Evolutionary conservation across 2,888 invertebrate species (phyloP).

Genomic region (Elgonia sp.): DNA sequence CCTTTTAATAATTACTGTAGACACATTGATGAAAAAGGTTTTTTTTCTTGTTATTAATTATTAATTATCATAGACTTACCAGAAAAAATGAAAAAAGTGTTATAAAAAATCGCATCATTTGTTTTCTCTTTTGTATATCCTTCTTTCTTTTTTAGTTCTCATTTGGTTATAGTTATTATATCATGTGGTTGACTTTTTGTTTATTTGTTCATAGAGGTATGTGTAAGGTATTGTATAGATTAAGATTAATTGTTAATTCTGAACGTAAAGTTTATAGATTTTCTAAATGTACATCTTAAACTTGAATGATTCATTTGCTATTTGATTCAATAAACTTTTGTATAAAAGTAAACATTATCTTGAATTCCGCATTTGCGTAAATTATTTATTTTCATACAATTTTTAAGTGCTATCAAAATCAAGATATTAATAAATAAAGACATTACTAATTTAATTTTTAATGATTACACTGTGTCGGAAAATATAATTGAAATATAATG

Average conservation of each 20-base stretch:
- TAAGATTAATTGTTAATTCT: slow-evolving; percentile 74
- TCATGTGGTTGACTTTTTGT: slow-evolving; percentile 59
- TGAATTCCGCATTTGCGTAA: slow-evolving; percentile 34
- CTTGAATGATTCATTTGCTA: slow-evolving; percentile 70
- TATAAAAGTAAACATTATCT: slow-evolving; percentile 62
- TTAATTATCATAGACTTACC: slow-evolving; percentile 86
- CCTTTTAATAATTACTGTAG: slow-evolving; percentile 87
- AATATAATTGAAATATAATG: no score
- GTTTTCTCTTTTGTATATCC: slow-evolving; percentile 79
- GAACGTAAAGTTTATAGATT: slow-evolving; percentile 73
- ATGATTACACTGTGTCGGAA: no score
- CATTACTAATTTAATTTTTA: no score
- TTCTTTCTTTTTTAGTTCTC: slow-evolving; percentile 63
- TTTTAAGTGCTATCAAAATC: no score
- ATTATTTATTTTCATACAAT: not conserved
- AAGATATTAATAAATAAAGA: no score
- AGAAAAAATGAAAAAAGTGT: slow-evolving; percentile 87
- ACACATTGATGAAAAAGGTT: slow-evolving; percentile 85
- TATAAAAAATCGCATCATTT: slow-evolving; percentile 85
- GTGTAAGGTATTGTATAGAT: slow-evolving; percentile 70
- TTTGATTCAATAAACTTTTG: slow-evolving; percentile 72
- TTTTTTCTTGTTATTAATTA: slow-evolving; percentile 86
- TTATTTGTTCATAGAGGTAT: slow-evolving; percentile 66
- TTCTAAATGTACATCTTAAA: slow-evolving; percentile 73
- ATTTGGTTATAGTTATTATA: slow-evolving; percentile 55